Percentiles rank a stretch among this genome's conserved stretches.
Evolutionary conservation across 2,888 invertebrate genomes (phyloP).

Genomic region (Anodontia alba): DNA sequence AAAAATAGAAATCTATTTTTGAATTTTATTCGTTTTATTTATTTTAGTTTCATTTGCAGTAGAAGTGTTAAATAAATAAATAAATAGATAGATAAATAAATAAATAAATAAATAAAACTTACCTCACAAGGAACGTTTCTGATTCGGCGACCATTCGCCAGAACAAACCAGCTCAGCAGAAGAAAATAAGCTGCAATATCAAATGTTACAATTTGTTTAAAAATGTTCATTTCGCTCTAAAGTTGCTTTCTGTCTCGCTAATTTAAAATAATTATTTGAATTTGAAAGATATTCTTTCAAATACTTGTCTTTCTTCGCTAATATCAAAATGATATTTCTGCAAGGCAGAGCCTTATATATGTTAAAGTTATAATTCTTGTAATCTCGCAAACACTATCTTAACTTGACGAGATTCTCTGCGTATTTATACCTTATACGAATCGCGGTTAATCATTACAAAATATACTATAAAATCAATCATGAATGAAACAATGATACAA

Average conservation of each 20-base stretch:
- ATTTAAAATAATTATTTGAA: too few relatives aligned
- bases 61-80: not conserved
- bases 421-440: not conserved
- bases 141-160: not conserved
- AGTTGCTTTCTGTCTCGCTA: too few relatives aligned
- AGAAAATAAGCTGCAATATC: not conserved
- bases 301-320: too few relatives aligned
- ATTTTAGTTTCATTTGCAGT: too few relatives aligned
- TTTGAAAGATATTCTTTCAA: too few relatives aligned
- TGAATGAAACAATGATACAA: not conserved
- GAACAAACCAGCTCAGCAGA: not conserved
- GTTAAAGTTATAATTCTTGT: not conserved
- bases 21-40: too few relatives aligned
- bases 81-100: too few relatives aligned
- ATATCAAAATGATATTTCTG: too few relatives aligned
- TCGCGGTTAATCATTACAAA: conserved; percentile 15
- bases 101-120: not conserved
- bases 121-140: conserved; percentile 4
- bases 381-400: not conserved
- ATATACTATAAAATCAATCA: conserved; percentile 18
- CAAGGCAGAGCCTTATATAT: too few relatives aligned
- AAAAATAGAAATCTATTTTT: too few relatives aligned
- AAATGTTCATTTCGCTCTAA: conserved; percentile 7
- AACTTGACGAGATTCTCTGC: not conserved
- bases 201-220: not conserved